Conservation (phyloP, 64 coral and sea anemone species). For the Porites lutea region DNA sequence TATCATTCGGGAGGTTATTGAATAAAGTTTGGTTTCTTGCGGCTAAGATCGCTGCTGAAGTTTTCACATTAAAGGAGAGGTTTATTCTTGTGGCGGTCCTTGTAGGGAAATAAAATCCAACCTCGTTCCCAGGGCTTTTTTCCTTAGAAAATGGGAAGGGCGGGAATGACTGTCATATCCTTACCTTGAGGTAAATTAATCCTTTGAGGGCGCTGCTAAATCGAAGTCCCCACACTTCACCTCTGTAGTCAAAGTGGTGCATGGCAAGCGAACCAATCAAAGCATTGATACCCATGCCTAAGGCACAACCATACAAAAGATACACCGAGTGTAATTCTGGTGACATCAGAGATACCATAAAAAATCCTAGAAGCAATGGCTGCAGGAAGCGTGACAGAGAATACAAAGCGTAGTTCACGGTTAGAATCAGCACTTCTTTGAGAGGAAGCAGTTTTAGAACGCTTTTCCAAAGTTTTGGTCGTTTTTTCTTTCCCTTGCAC, state of each 20-base stretch:
- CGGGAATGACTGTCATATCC: not conserved
- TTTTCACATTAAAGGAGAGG: too few relatives aligned
- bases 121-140: too few relatives aligned
- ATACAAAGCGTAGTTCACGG: not conserved
- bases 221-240: not conserved
- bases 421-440: not conserved
- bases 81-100: too few relatives aligned
- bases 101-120: too few relatives aligned
- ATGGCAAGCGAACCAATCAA: not conserved
- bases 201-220: not conserved
- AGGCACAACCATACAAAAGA: not conserved
- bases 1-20: too few relatives aligned
- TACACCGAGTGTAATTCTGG: not conserved
- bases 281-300: not conserved
- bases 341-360: not conserved
- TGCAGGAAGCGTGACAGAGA: not conserved
- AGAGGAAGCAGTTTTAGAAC: not conserved
- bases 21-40: too few relatives aligned
- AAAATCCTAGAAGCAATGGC: not conserved
- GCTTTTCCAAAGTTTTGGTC: constrained; percentile 3
- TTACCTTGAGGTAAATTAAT: not conserved
- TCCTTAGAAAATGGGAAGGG: too few relatives aligned
- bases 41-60: too few relatives aligned
- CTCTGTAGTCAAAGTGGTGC: not conserved
- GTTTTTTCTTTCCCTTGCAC: not conserved